phyloP scores from a whole-genome alignment of 2,113 vertebrate species.

The Peromyscus polionotus region DNA sequence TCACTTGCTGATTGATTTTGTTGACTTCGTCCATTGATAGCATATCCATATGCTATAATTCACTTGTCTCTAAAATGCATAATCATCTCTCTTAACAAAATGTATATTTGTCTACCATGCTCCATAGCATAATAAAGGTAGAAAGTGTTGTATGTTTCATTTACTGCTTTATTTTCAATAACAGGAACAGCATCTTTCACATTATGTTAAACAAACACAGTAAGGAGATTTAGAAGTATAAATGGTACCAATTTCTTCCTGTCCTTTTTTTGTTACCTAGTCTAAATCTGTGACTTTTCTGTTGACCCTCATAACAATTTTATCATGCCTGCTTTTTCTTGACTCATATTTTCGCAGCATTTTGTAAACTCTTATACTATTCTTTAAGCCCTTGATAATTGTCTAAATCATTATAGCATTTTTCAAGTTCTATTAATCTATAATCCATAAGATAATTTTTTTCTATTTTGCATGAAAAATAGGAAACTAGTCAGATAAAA shows the following conservation, averaged over 20 bases:
- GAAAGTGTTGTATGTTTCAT: not conserved
- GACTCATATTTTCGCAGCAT: not conserved
- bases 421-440: not conserved
- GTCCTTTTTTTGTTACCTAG: not conserved
- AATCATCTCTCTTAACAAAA: not conserved
- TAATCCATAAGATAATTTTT: not conserved
- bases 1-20: not conserved
- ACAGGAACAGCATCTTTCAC: not conserved
- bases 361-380: not conserved
- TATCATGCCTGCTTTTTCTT: not conserved
- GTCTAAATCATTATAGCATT: not conserved
- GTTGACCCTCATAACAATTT: not conserved
- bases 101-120: not conserved
- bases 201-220: not conserved
- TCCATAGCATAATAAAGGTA: not conserved
- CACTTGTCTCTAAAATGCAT: not conserved
- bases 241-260: not conserved
- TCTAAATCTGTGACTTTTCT: not conserved
- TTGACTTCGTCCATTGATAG: not conserved
- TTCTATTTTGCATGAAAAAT: not conserved
- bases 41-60: not conserved
- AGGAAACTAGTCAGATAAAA: not conserved
- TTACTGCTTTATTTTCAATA: not conserved
- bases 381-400: not conserved
- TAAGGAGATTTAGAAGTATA: too few relatives aligned